Evolutionary conservation across 64 coral and sea anemone species (phyloP), one percentile per base, ranked within the genome.

Genomic region (Actinia tenebrosa): DNA sequence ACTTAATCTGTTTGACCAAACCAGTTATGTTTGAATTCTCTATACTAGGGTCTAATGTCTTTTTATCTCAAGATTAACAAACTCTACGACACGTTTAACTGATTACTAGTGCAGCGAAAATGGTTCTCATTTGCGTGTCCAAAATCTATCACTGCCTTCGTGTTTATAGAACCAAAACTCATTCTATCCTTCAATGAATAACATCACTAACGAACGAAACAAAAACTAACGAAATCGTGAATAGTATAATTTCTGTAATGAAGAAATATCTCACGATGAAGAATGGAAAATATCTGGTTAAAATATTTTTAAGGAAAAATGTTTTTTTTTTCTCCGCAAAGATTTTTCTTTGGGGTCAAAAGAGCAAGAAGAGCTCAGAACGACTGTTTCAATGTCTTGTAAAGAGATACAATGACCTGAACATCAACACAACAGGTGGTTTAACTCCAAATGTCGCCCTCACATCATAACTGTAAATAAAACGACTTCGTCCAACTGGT

Each of bases 381-480:
- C 69, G 13, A 42, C 26, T 58, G 27, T 13, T 75, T 75, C 26
- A 11, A 75, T 42, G 69, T 72, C n/a, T 75, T 26, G 22, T 15
- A 8, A 30, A 72, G 69, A 42, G 20, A 37, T 37, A 25, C 16
- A 81, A 81, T 81, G 46, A 81, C 79, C 79, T 81, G 16, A 81
- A 26, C 44, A 53, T n/a, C 43, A 81, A 81, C 45, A 81, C 5
- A 22, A 63, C 83, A 85, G 83, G 83, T 85, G 83, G 83, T 18
- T 59, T 1, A 64, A 53, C 56, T 85, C 16, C 3, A 61, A 61
- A 44, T 85, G 83, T 85, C 83, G 83, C 83, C 83, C 83, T 64
- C 83, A 81, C 1, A 81, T 81, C 79, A 81, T 81, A 50, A 50
- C 79, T 81, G 79, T 81, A 81, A 81, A 81, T 81, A 81, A 81